Percentiles rank a stretch among this genome's conserved stretches.
These are phyloP conservation scores for Sitophilus oryzae DNA, from an alignment of 1,140 invertebrate species.

Conservation along the genomic window DNA sequence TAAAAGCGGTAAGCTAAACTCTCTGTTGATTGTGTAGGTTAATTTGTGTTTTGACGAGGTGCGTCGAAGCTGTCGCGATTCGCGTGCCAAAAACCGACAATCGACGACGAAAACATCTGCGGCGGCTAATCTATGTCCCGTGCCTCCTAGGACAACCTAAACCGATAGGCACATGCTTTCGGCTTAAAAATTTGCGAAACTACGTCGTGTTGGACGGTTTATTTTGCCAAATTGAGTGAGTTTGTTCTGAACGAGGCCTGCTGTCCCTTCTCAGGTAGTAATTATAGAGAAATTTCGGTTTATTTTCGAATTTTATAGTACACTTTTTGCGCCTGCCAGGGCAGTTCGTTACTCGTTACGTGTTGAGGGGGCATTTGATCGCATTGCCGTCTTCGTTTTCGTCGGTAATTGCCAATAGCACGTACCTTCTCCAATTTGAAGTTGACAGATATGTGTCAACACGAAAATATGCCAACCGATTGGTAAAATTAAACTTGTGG, in stretches of 20 bases:
- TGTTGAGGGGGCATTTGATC: neutral
- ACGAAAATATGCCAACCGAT: conserved; percentile 20
- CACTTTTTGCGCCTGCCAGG: conserved; percentile 5
- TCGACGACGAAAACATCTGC: conserved; percentile 34
- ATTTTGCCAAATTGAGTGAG: conserved; percentile 20
- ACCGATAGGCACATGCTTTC: conserved; percentile 48
- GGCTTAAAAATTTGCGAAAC: conserved; percentile 7
- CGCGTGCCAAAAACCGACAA: conserved; percentile 10
- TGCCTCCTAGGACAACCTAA: conserved; percentile 36
- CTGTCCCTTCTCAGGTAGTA: conserved; percentile 9
- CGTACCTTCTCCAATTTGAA: conserved; percentile 9
- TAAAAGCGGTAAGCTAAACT: conserved; percentile 43
- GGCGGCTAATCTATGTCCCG: conserved; percentile 30
- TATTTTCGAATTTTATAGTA: too few relatives aligned
- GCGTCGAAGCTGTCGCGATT: conserved; percentile 10
- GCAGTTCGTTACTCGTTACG: neutral
- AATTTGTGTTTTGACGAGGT: conserved; percentile 12
- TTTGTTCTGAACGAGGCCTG: conserved; percentile 11
- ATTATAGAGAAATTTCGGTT: conserved; percentile 8
- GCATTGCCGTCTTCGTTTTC: neutral
- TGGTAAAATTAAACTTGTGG: conserved; percentile 4
- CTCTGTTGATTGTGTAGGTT: conserved; percentile 27
- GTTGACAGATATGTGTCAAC: conserved; percentile 14
- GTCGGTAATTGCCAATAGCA: conserved; percentile 1
- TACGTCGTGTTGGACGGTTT: conserved; percentile 15